Conservation (phyloP, 2,888 invertebrate genomes). For the Zhengitettix transpicula region DNA sequence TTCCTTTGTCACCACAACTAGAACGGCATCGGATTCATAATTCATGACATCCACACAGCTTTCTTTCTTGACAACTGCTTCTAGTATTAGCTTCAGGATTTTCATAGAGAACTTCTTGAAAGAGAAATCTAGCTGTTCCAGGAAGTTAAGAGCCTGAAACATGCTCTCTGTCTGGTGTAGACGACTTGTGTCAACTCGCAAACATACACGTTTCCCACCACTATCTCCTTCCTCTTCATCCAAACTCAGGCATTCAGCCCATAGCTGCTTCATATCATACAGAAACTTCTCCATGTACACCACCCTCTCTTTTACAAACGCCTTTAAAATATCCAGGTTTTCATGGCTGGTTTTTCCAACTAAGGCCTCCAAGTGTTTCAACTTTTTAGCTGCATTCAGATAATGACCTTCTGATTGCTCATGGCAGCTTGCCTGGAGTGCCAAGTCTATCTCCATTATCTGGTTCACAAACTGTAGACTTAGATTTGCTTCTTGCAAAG, state of each 20-base stretch:
- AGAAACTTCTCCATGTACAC: background rate
- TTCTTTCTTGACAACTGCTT: background rate
- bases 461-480: background rate
- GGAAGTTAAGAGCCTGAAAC: background rate
- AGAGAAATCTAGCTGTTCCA: background rate
- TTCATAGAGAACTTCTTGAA: background rate
- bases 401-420: background rate
- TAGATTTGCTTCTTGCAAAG: background rate
- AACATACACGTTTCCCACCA: background rate
- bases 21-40: background rate
- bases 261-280: background rate
- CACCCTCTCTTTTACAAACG: background rate
- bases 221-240: background rate
- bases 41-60: background rate
- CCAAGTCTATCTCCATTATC: background rate
- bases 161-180: background rate
- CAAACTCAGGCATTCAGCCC: background rate
- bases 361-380: background rate
- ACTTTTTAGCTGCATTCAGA: background rate
- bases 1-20: background rate
- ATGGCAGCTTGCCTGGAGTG: background rate
- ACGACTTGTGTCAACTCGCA: background rate
- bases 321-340: background rate
- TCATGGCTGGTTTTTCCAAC: background rate
- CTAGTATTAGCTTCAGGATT: background rate